Base-by-base conservation (phyloP, 2,888 invertebrate genomes). In the Saturnia japonica region DNA sequence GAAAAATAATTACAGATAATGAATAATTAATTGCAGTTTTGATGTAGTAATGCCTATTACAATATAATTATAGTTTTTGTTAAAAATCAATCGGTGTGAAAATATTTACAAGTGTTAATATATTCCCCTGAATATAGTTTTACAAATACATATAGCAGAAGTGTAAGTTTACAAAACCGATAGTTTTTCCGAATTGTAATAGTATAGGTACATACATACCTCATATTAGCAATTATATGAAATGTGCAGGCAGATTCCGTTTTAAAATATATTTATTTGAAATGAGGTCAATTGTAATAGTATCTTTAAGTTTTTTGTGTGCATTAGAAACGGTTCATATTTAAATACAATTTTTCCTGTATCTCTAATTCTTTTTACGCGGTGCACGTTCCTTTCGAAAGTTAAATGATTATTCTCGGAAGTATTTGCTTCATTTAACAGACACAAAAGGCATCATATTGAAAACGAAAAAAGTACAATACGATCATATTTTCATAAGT, bases 301-400 rank as follows among this genome's bases (percentile, higher is more conserved):
- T 19, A n/a, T 40, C 19, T 64, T n/a, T 9, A 28, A n/a, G n/a
- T 19, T 64, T 64, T 64, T 64, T 64, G 64, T 40, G 1, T 9
- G 40, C 8, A 64, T 64, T n/a, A 40, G 19, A 64, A 64, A 68
- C 67, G 67, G 34, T 25, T 19, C 2, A 16, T 16, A 34, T 68
- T 68, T 47, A 68, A 47, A 68, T 45, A 68, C 9, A 28, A 47
- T 19, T 68, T 68, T 34, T 68, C 34, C 47, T 68, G 68, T 68
- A 47, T 68, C 7, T 68, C n/a, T 64, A 40, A 40, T 64, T 64
- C 64, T 40, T 64, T 64, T 64, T 64, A 19, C 22, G 34, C 64
- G n/a, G 40, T 40, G 64, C 12, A 64, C 64, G 64, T 64, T 64
- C 9, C 40, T 40, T n/a, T 64, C 22, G 64, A 64, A 34, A 64